Evolutionary conservation across 2,797 vertebrate species (phyloP).

Genomic region (Steatocranus sp.): DNA sequence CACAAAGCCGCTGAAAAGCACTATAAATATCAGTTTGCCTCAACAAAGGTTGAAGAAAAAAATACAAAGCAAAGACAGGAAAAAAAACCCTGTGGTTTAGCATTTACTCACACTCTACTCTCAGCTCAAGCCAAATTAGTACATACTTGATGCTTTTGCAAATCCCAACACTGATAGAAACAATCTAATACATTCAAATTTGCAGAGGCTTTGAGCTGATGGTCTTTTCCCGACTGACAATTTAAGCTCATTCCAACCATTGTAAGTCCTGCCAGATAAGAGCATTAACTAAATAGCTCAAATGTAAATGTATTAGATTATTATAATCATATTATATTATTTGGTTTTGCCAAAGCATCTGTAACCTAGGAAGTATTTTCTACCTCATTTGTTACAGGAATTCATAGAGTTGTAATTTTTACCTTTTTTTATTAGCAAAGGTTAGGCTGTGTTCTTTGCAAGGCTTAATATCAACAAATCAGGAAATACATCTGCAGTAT

Average conservation of each 20-base stretch:
- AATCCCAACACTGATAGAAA: constrained; percentile 17
- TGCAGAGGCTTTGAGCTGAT: not conserved
- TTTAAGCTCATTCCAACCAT: constrained; percentile 27
- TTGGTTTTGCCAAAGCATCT: not conserved
- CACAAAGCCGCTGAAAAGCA: not conserved
- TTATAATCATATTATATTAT: constrained; percentile 12
- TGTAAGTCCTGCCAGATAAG: constrained; percentile 40
- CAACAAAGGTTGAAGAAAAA: not conserved
- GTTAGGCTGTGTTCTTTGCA: not conserved
- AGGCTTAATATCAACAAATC: not conserved
- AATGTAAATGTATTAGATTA: constrained; percentile 44
- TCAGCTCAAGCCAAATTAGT: not conserved
- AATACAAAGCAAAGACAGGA: not conserved
- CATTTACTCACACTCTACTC: not conserved
- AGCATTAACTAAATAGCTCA: constrained; percentile 43
- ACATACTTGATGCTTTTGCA: not conserved
- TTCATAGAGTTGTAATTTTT: not conserved
- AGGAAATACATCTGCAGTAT: not conserved
- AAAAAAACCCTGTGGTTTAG: not conserved
- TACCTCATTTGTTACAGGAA: not conserved
- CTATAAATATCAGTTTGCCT: not conserved
- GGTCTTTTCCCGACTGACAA: not conserved
- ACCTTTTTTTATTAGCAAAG: not conserved
- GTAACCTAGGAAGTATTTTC: not conserved
- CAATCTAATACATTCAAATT: constrained; percentile 14